phyloP scores from a whole-genome alignment of 1,140 invertebrate species.

The Nasonia giraulti region DNA sequence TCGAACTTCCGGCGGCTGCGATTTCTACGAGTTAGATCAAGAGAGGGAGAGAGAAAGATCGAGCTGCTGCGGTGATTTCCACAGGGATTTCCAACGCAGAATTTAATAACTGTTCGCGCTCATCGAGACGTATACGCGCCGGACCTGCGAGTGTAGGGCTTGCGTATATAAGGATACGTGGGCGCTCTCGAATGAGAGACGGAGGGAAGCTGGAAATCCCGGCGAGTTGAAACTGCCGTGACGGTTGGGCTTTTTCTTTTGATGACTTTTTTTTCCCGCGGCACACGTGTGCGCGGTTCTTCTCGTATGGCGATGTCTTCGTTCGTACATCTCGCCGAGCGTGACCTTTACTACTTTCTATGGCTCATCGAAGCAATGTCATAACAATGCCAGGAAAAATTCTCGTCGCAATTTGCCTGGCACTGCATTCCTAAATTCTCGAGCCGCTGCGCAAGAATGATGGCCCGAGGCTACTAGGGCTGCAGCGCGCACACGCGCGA shows the following conservation, averaged over 20 bases:
- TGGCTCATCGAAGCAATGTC: not conserved
- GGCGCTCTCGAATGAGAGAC: no score
- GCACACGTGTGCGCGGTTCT: no score
- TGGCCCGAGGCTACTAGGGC: not conserved
- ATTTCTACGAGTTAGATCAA: constrained; percentile 14
- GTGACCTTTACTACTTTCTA: not conserved
- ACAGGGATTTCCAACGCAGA: constrained; percentile 35
- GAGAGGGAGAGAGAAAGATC: constrained; percentile 1
- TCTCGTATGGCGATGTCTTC: no score
- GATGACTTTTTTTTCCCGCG: not conserved
- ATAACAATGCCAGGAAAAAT: not conserved
- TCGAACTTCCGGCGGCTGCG: constrained; percentile 34
- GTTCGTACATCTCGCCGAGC: not conserved
- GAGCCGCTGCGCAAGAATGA: constrained; percentile 37
- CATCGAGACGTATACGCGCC: not conserved
- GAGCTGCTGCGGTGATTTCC: constrained; percentile 38
- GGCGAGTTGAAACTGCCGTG: no score
- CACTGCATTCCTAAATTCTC: no score
- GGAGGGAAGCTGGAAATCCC: no score
- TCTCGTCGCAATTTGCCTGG: no score
- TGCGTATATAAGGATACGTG: not conserved
- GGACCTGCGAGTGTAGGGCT: not conserved
- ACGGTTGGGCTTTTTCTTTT: not conserved
- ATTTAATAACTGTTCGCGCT: constrained; percentile 40
- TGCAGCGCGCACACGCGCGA: not conserved